A percentile compares a stretch with the other conserved stretches of the same genome.
Conservation (phyloP, 2,888 invertebrate species). For the Netelia melanura region DNA sequence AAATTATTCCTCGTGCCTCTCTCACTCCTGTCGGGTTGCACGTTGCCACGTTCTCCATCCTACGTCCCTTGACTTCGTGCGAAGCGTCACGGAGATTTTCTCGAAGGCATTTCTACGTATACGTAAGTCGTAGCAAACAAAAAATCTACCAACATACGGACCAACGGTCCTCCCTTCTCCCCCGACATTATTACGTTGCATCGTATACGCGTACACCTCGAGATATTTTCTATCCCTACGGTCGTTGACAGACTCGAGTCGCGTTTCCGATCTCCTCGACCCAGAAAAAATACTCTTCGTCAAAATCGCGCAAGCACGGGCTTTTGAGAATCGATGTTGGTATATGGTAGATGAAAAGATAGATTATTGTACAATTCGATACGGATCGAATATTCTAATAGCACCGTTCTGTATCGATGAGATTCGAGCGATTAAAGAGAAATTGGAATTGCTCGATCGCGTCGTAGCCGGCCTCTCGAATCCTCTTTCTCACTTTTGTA, state of each 20-base stretch:
- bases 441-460: not conserved
- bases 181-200: constrained; percentile 1
- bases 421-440: too few species aligned
- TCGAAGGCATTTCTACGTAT: constrained; percentile 73
- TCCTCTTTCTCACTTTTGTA: constrained; percentile 18
- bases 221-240: not conserved
- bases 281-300: too few species aligned
- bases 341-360: too few species aligned
- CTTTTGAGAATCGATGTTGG: too few species aligned
- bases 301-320: too few species aligned
- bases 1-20: constrained; percentile 63
- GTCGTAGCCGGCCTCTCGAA: not conserved
- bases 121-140: constrained; percentile 36
- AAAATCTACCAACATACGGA: constrained; percentile 29
- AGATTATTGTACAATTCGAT: too few species aligned
- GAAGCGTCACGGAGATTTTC: constrained; percentile 78
- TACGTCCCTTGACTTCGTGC: constrained; percentile 53
- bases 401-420: too few species aligned
- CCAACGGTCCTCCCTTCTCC: not conserved
- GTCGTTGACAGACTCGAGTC: too few species aligned
- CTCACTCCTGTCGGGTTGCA: constrained; percentile 50
- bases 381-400: too few species aligned
- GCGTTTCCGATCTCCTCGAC: too few species aligned
- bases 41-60: constrained; percentile 42
- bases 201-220: not conserved